These are phyloP conservation scores for Saimiri boliviensis DNA, from an alignment of 2,113 vertebrate species.

Conservation along the genomic window DNA sequence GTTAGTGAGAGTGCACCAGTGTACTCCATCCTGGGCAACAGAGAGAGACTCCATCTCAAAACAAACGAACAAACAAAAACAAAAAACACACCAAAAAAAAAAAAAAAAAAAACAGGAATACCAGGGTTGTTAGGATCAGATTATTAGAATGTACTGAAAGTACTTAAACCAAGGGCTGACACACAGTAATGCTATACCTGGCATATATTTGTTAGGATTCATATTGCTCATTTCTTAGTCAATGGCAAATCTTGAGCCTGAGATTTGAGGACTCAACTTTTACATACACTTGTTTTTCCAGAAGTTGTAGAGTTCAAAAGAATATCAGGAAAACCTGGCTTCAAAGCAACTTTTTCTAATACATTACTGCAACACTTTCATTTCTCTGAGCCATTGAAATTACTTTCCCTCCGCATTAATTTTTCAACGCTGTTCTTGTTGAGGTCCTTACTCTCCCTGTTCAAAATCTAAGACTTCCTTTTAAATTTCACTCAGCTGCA, in stretches of 20 bases:
- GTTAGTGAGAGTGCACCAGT: too few species aligned
- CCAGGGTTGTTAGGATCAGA: not conserved
- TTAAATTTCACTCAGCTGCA: not conserved
- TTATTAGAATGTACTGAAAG: not conserved
- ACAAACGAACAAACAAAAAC: too few species aligned
- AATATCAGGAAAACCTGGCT: not conserved
- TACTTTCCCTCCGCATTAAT: not conserved
- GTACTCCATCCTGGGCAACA: too few species aligned
- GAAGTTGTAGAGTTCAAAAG: not conserved
- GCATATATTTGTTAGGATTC: not conserved
- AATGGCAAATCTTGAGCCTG: not conserved
- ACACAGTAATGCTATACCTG: not conserved
- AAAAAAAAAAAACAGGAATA: slow-evolving; percentile 5
- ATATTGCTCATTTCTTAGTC: not conserved
- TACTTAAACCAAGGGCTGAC: not conserved
- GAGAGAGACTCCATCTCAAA: too few species aligned
- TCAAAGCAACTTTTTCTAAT: not conserved
- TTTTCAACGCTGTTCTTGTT: not conserved
- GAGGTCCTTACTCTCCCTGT: not conserved
- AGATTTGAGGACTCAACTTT: slow-evolving; percentile 4
- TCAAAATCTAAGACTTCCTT: not conserved
- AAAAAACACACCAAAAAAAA: not conserved
- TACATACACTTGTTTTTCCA: not conserved
- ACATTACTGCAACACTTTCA: not conserved
- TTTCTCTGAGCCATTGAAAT: not conserved